Percentiles rank a stretch among this genome's conserved stretches.
These are phyloP conservation scores for Lochmaea capreae DNA, from an alignment of 2,888 invertebrate genomes.

Conservation along the genomic window DNA sequence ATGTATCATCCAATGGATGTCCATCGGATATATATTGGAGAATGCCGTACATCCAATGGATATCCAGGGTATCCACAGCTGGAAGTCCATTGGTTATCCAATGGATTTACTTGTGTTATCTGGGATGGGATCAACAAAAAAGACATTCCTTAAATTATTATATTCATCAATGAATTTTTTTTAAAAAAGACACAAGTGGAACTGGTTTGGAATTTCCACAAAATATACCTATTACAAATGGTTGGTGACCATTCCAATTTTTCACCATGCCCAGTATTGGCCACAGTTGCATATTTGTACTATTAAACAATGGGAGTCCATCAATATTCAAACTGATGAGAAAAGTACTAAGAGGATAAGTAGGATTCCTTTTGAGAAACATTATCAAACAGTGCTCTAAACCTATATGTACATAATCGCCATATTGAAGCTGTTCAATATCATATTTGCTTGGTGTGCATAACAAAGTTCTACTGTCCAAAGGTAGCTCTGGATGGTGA, in stretches of 20 bases:
- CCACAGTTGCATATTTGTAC: slow-evolving; percentile 36
- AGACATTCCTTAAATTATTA: slow-evolving; percentile 32
- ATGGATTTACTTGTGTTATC: too few species aligned
- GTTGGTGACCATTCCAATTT: slow-evolving; percentile 25
- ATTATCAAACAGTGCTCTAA: slow-evolving; percentile 1
- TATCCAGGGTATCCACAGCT: too few species aligned
- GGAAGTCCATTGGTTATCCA: too few species aligned
- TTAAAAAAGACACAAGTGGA: slow-evolving; percentile 33
- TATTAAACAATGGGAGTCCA: slow-evolving; percentile 37
- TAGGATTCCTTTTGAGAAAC: slow-evolving; percentile 1
- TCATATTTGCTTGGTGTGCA: slow-evolving; percentile 19
- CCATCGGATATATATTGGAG: too few species aligned
- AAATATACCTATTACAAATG: slow-evolving; percentile 7
- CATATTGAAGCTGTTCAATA: not conserved
- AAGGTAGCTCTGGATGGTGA: slow-evolving; percentile 40
- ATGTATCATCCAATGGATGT: too few species aligned
- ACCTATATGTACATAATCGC: slow-evolving; percentile 2
- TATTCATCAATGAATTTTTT: slow-evolving; percentile 47
- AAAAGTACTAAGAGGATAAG: not conserved
- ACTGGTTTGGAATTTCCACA: too few species aligned
- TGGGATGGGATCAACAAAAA: slow-evolving; percentile 28
- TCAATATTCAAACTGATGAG: slow-evolving; percentile 36
- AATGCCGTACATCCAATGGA: too few species aligned
- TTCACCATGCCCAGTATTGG: slow-evolving; percentile 39
- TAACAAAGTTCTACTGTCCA: slow-evolving; percentile 42